These are phyloP conservation scores for Delia radicum DNA, from an alignment of 1,140 invertebrate genomes.

Conservation along the genomic window DNA sequence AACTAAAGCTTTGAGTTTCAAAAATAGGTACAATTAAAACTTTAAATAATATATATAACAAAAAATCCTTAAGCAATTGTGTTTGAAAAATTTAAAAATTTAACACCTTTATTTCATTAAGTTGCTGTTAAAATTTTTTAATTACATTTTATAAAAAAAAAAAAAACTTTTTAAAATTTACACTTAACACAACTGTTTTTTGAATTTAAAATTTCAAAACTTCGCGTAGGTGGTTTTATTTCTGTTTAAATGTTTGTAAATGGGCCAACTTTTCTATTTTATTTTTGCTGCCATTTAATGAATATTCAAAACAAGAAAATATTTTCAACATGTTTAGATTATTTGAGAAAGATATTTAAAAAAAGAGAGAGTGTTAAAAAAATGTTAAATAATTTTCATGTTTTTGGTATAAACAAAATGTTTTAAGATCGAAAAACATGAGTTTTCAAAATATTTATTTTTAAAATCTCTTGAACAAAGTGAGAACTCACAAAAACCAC, in stretches of 20 bases:
- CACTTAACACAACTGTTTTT: background rate
- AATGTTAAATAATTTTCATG: background rate
- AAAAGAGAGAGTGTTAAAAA: background rate
- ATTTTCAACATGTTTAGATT: background rate
- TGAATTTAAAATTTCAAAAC: slow-evolving; percentile 1
- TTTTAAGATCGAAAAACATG: background rate
- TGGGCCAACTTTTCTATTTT: background rate
- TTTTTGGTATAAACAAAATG: slow-evolving; percentile 6
- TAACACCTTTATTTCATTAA: too few species aligned
- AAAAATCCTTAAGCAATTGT: too few species aligned
- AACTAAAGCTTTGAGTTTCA: too few species aligned
- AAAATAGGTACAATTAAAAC: too few species aligned
- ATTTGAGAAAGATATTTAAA: background rate
- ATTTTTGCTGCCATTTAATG: background rate
- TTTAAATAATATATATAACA: too few species aligned
- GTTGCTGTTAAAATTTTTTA: slow-evolving; percentile 7
- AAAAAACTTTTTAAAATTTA: background rate
- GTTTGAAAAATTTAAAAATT: too few species aligned
- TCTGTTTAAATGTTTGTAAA: background rate
- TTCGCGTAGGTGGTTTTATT: slow-evolving; percentile 23
- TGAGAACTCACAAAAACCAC: background rate
- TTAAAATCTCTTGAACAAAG: background rate
- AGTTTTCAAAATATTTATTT: background rate
- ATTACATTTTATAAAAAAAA: too few species aligned
- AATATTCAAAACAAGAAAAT: background rate